Conservation (phyloP, 1,140 invertebrate species). For the Maniola jurtina region DNA sequence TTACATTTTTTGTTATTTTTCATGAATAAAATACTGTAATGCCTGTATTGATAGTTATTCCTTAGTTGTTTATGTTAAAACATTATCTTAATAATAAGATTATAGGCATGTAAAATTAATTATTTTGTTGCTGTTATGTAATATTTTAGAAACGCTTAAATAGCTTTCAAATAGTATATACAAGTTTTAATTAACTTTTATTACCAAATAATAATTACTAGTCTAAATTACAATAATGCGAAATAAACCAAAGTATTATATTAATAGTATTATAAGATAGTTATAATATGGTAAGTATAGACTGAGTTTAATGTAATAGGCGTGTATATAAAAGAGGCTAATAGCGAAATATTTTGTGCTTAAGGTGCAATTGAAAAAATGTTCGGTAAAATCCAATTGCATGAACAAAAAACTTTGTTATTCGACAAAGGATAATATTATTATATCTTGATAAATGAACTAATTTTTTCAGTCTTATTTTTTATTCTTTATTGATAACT, state of each 20-base stretch:
- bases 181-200: background rate
- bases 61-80: too few relatives aligned
- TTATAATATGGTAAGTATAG: slow-evolving; percentile 30
- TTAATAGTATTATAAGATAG: slow-evolving; percentile 18
- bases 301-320: slow-evolving; percentile 32
- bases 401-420: too few relatives aligned
- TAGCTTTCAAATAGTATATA: slow-evolving; percentile 19
- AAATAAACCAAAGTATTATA: slow-evolving; percentile 18
- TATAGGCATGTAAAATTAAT: slow-evolving; percentile 11
- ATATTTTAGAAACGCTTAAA: slow-evolving; percentile 22
- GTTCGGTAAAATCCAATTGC: background rate
- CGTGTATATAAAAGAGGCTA: slow-evolving; percentile 30
- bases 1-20: too few relatives aligned
- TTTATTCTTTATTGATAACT: too few relatives aligned
- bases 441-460: too few relatives aligned
- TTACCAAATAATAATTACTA: background rate
- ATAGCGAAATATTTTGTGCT: slow-evolving; percentile 32
- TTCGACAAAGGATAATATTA: too few relatives aligned
- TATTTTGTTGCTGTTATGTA: slow-evolving; percentile 22
- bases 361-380: slow-evolving; percentile 15
- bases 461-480: too few relatives aligned
- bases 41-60: too few relatives aligned
- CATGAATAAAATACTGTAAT: too few relatives aligned
- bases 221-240: background rate
- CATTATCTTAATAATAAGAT: slow-evolving; percentile 5